A percentile compares a stretch with the other conserved stretches of the same genome.
phyloP scores from a whole-genome alignment of 2,113 vertebrate species.

The Oryzias javanicus region DNA sequence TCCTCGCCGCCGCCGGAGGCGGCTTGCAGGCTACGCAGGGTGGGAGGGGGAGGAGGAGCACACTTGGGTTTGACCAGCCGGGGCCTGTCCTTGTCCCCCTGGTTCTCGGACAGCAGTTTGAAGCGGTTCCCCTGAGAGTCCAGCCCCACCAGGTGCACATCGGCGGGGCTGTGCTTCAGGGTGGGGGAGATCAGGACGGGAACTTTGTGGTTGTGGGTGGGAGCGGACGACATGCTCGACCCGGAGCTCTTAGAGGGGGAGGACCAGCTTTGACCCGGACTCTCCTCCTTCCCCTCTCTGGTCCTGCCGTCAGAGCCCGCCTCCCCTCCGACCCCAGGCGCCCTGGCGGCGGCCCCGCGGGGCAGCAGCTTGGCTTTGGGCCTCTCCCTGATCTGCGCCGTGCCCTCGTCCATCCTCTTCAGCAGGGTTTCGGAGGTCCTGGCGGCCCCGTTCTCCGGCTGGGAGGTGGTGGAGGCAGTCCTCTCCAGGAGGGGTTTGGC shows the following conservation, averaged over 20 bases:
- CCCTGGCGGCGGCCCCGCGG: slow-evolving; percentile 72
- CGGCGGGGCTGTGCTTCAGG: slow-evolving; percentile 88
- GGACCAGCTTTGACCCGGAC: slow-evolving; percentile 81
- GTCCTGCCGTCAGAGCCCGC: slow-evolving; percentile 69
- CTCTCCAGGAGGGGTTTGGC: slow-evolving; percentile 91
- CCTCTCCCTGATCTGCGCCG: slow-evolving; percentile 87
- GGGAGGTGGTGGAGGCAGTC: slow-evolving; percentile 89
- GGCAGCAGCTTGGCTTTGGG: slow-evolving; percentile 94
- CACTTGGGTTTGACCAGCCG: slow-evolving; percentile 96
- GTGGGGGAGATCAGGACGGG: slow-evolving; percentile 97
- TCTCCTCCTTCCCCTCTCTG: slow-evolving; percentile 73
- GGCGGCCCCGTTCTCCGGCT: slow-evolving; percentile 86
- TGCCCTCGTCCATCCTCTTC: slow-evolving; percentile 87
- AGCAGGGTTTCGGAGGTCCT: slow-evolving; percentile 78
- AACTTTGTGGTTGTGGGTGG: slow-evolving; percentile 96
- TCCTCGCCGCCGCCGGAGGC: slow-evolving; percentile 77
- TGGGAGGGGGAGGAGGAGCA: slow-evolving; percentile 91
- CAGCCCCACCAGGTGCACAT: slow-evolving; percentile 91
- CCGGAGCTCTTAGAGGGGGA: slow-evolving; percentile 84
- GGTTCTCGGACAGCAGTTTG: slow-evolving; percentile 94
- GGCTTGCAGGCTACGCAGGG: slow-evolving; percentile 83
- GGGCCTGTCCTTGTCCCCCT: slow-evolving; percentile 89
- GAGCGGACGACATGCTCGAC: slow-evolving; percentile 71
- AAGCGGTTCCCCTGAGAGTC: slow-evolving; percentile 99
- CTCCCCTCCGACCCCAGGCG: slow-evolving; percentile 75